Percentiles rank a stretch among this genome's conserved stretches.
Evolutionary conservation across 2,888 invertebrate species (phyloP).

Genomic region (Phlogophora meticulosa): DNA sequence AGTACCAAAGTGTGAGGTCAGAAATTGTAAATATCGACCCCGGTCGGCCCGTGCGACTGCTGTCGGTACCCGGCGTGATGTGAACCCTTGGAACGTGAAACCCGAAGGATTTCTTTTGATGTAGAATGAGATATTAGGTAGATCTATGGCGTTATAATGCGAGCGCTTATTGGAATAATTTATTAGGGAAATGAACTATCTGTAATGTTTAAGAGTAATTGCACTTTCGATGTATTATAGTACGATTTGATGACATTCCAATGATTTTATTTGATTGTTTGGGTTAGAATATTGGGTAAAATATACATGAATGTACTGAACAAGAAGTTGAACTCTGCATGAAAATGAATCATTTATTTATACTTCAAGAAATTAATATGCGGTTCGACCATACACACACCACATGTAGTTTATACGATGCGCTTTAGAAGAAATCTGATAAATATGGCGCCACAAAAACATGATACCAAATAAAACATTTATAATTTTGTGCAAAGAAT

Average conservation of each 20-base stretch:
- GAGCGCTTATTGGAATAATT: slow-evolving; percentile 77
- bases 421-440: neutral
- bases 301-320: slow-evolving; percentile 25
- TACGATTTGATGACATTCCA: slow-evolving; percentile 72
- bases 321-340: slow-evolving; percentile 17
- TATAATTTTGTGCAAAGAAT: no score
- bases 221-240: slow-evolving; percentile 80
- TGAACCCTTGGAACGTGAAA: slow-evolving; percentile 62
- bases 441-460: neutral
- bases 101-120: slow-evolving; percentile 69
- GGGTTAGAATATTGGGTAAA: slow-evolving; percentile 17
- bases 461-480: no score
- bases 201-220: slow-evolving; percentile 76
- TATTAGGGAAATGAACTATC: slow-evolving; percentile 69
- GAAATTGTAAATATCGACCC: slow-evolving; percentile 68
- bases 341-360: slow-evolving; percentile 10
- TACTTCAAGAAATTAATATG: slow-evolving; percentile 12
- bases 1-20: slow-evolving; percentile 79
- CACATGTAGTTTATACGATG: neutral
- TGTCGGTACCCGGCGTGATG: slow-evolving; percentile 63
- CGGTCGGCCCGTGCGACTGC: slow-evolving; percentile 58
- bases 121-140: slow-evolving; percentile 72
- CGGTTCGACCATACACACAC: neutral
- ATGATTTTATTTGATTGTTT: slow-evolving; percentile 41
- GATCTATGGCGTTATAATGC: slow-evolving; percentile 74